Conservation (phyloP, 2,797 vertebrate species). For the Chloroceryle amazona region DNA sequence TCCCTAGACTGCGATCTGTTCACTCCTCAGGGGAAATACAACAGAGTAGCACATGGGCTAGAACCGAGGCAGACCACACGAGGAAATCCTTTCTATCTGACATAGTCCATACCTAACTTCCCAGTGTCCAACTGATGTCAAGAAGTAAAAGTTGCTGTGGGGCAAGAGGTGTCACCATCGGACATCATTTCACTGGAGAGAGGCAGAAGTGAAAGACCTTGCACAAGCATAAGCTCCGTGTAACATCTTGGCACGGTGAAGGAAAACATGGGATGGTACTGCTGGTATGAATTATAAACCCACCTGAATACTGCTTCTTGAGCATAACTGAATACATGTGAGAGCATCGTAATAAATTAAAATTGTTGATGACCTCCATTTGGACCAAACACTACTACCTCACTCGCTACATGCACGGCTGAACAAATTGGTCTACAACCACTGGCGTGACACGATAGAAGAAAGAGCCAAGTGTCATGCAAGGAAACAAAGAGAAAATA, state of each 20-base stretch:
- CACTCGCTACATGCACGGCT: neutral
- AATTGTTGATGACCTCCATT: conserved; percentile 12
- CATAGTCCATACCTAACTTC: neutral
- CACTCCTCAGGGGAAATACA: neutral
- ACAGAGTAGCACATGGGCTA: neutral
- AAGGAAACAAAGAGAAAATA: conserved; percentile 33
- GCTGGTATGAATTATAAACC: conserved; percentile 34
- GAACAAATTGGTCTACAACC: neutral
- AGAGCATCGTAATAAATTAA: conserved; percentile 45
- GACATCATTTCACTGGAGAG: neutral
- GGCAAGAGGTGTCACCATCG: neutral
- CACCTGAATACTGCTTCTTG: neutral
- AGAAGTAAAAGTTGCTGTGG: neutral
- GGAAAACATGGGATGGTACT: neutral
- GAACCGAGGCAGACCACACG: neutral
- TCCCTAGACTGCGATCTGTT: neutral
- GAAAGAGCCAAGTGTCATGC: neutral
- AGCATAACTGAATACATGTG: neutral
- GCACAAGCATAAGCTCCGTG: neutral
- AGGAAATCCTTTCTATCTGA: neutral
- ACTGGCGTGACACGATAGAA: neutral
- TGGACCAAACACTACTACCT: conserved; percentile 1
- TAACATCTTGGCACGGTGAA: neutral
- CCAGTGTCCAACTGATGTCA: neutral
- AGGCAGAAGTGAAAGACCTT: neutral